Percentiles rank a stretch among this genome's conserved stretches.
Conservation (phyloP, 2,888 invertebrate genomes). For the Trachelus iudaicus region DNA sequence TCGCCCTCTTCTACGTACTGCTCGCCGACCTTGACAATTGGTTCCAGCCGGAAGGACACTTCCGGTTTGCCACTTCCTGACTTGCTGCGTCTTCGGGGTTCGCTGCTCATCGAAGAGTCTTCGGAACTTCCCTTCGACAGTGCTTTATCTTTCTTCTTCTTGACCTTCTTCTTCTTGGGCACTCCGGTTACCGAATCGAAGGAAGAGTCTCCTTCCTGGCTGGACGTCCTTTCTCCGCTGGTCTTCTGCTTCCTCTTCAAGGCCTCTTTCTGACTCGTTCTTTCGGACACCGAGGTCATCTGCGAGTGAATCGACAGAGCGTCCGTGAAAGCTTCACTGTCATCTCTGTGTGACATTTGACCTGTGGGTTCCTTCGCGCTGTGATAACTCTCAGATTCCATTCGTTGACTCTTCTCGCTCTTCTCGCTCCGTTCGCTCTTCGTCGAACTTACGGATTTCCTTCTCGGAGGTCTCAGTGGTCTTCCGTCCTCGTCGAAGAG, state of each 20-base stretch:
- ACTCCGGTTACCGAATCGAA: slow-evolving; percentile 47
- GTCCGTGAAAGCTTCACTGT: slow-evolving; percentile 60
- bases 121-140: slow-evolving; percentile 40
- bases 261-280: slow-evolving; percentile 55
- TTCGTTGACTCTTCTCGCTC: slow-evolving; percentile 48
- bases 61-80: slow-evolving; percentile 7
- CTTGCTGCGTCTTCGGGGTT: slow-evolving; percentile 22
- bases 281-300: slow-evolving; percentile 64
- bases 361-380: slow-evolving; percentile 53
- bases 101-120: slow-evolving; percentile 38
- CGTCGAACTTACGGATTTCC: slow-evolving; percentile 71
- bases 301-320: slow-evolving; percentile 53
- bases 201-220: slow-evolving; percentile 59
- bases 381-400: slow-evolving; percentile 59
- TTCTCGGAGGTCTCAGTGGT: slow-evolving; percentile 72
- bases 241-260: slow-evolving; percentile 34
- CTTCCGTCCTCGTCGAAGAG: slow-evolving; percentile 70
- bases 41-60: slow-evolving; percentile 6
- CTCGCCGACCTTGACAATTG: slow-evolving; percentile 9
- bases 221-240: slow-evolving; percentile 66
- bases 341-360: slow-evolving; percentile 44
- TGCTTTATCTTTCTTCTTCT: slow-evolving; percentile 43
- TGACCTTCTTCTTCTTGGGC: slow-evolving; percentile 46
- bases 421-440: slow-evolving; percentile 62
- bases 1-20: slow-evolving; percentile 20